Conservation (phyloP, 1,140 invertebrate species). For the Marisa cornuarietis region DNA sequence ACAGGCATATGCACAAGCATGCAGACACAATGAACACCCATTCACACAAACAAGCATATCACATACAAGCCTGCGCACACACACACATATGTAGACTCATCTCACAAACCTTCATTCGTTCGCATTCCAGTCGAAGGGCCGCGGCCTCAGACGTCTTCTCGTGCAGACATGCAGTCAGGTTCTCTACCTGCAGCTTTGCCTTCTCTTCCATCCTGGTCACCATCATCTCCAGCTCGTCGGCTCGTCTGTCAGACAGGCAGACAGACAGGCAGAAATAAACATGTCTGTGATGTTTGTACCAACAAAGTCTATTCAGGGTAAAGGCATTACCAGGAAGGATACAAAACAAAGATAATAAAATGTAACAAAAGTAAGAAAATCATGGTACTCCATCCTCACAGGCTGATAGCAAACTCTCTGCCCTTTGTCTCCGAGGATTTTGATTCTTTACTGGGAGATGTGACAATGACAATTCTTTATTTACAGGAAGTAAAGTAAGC, state of each 20-base stretch:
- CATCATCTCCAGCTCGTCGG: slow-evolving; percentile 57
- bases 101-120: slow-evolving; percentile 55
- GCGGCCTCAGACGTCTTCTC: slow-evolving; percentile 52
- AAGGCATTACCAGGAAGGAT: no score
- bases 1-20: no score
- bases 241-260: slow-evolving; percentile 41
- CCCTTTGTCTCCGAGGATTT: no score
- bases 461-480: no score
- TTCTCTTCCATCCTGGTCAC: slow-evolving; percentile 56
- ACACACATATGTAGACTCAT: background rate
- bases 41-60: slow-evolving; percentile 2
- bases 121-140: slow-evolving; percentile 54
- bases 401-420: no score
- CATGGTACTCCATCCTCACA: no score
- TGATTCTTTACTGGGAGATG: no score
- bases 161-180: slow-evolving; percentile 46
- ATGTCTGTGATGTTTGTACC: background rate
- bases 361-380: no score
- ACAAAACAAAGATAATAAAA: no score
- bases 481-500: no score
- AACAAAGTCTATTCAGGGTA: no score
- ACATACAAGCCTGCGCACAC: background rate
- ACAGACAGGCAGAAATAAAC: slow-evolving; percentile 6
- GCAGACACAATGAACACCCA: background rate
- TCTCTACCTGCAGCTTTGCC: slow-evolving; percentile 50